Base-by-base conservation (phyloP, 2,888 invertebrate species). In the Nomada lathburiana region DNA sequence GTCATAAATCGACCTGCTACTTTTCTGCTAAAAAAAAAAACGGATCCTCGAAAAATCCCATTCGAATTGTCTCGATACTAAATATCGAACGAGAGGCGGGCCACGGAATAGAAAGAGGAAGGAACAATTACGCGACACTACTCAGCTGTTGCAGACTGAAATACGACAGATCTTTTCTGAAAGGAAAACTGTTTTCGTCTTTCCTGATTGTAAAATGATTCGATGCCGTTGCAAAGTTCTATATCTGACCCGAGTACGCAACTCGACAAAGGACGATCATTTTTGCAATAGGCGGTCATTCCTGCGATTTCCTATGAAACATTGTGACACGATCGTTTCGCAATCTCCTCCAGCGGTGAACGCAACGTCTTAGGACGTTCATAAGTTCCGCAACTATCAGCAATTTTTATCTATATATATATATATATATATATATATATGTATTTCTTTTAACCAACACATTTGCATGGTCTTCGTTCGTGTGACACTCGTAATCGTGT, bases 311-410 rank as follows among this genome's bases (percentile, higher is more conserved):
- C 10, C 76, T 52, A 60, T 63, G 84, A 75, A 80, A 77, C 29
- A 67, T 80, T 78, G 77, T 83, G 84, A 83, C 83, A 77, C 75
- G 20, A 59, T 77, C 72, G 77, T 84, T 71, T 80, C 83, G 84
- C 74, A 84, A 84, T 63, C 65, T 55, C 55, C 52, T 70, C 65
- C 73, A 76, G 70, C 73, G 76, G 53, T 73, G 80, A 77, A 78
- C 20, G 77, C 59, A 73, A 76, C 62, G 36, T 59, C 59, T 47
- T 23, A 67, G 68, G 70, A 84, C 71, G 59, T 80, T 76, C 71
- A 63, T 62, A 44, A 62, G 63, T 75, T 76, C 71, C 72, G 65
- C 57, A 52, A 20, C 18, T 67, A 36, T 69, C 60, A 57, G 26
- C 44, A 16, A 57, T 57, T 50, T 67, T 67, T 23, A 44, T 29